Base-by-base conservation (phyloP, 1,140 invertebrate species). In the Leptinotarsa undecemlineata region DNA sequence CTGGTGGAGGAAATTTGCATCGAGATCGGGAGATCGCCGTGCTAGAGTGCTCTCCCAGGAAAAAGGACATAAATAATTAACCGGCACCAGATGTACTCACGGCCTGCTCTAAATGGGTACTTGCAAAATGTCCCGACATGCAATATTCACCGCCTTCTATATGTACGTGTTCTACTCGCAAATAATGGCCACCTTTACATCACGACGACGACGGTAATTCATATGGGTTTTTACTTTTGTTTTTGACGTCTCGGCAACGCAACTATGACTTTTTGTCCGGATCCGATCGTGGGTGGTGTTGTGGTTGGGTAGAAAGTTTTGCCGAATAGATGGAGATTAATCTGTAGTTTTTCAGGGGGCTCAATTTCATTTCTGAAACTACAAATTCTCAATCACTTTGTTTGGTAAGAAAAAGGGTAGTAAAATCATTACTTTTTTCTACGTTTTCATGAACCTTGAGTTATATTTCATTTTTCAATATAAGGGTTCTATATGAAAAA, bases 61-160 rank as follows among this genome's bases (percentile, higher is more conserved):
- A 57, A 57, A 57, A 57, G 51, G 51, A 57, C 51, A 57, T 57
- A 57, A 57, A 57, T 57, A 57, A 57, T 57, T 57, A 57, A 57
- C 51, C 51, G 51, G 51, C 51, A 57, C 51, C 51, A 57, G 51
- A 57, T 57, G 51, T 57, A 57, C 51, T 57, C 51, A 57, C 51
- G 51, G 51, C 51, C 51, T 57, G 51, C 51, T 57, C 51, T 57
- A 57, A 57, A 57, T 57, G 51, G 51, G 51, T 57, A 57, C 51
- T 57, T 17, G 51, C 51, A 57, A 57, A 57, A 57, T n/a, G 51
- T 57, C 51, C 51, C 8, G 51, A 57, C 51, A 57, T 57, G 51
- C 51, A 57, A 57, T 57, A 57, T 57, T 57, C n/a, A 57, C 51
- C 51, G 51, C 51, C 51, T 57, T 57, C 14, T 17, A 57, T 19